Percentiles rank a stretch among this genome's conserved stretches.
These are phyloP conservation scores for Drosophila kuntzei DNA, from an alignment of 2,888 invertebrate genomes.

Conservation along the genomic window DNA sequence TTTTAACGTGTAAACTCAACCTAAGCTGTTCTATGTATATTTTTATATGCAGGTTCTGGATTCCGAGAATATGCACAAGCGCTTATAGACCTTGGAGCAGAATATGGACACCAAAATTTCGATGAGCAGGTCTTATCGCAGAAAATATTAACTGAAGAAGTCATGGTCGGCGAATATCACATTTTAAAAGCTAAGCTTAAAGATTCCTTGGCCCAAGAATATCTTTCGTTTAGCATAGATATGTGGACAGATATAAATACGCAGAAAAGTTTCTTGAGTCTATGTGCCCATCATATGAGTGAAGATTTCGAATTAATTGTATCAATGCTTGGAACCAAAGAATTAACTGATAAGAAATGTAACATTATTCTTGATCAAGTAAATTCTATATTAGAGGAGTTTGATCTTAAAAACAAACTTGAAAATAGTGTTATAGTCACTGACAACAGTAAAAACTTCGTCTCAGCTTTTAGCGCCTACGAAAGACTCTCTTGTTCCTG, in stretches of 20 bases:
- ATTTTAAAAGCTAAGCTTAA: background rate
- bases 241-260: conserved; percentile 21
- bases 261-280: conserved; percentile 7
- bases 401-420: background rate
- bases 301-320: background rate
- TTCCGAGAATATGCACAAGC: conserved; percentile 1
- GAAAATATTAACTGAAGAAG: background rate
- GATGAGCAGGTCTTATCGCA: background rate
- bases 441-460: conserved; percentile 20
- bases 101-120: background rate
- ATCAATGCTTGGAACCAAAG: background rate
- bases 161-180: background rate
- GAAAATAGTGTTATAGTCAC: background rate
- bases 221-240: conserved; percentile 15
- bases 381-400: background rate
- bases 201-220: background rate
- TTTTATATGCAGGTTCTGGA: background rate
- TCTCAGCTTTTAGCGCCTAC: conserved; percentile 15
- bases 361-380: background rate
- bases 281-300: conserved; percentile 9
- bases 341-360: too few relatives aligned
- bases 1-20: too few relatives aligned
- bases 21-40: too few relatives aligned
- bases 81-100: conserved; percentile 1
- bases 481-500: conserved; percentile 21